A percentile compares a stretch with the other conserved stretches of the same genome.
Evolutionary conservation across 2,888 invertebrate species (phyloP).

Genomic region (Glomeris marginata): DNA sequence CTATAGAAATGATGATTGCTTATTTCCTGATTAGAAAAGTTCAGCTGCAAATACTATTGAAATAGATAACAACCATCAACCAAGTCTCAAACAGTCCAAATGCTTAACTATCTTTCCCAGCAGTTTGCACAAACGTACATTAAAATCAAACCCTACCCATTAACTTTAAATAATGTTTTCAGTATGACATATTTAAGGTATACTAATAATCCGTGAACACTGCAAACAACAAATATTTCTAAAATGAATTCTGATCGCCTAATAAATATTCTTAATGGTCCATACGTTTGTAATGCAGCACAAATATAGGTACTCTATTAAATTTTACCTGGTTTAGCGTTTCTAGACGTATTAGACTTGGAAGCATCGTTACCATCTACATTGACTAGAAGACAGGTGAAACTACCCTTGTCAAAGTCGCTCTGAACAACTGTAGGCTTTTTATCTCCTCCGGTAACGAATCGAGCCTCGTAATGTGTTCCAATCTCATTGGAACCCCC

Average conservation of each 20-base stretch:
- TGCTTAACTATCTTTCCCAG: too few species aligned
- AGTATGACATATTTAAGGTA: too few species aligned
- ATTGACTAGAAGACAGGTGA: constrained; percentile 12
- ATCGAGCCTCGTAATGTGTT: constrained; percentile 14
- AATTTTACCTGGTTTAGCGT: constrained; percentile 4
- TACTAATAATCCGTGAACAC: not conserved
- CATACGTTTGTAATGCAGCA: not conserved
- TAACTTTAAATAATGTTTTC: too few species aligned
- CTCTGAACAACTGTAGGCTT: constrained; percentile 5
- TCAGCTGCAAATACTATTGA: too few species aligned
- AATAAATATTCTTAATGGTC: not conserved
- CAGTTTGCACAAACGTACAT: too few species aligned
- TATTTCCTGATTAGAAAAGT: too few species aligned
- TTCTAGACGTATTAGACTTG: constrained; percentile 8
- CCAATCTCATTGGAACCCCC: constrained; percentile 9
- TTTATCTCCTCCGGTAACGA: constrained; percentile 6
- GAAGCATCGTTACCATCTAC: constrained; percentile 4
- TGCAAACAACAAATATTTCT: not conserved
- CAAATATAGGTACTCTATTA: not conserved
- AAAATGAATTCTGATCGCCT: not conserved
- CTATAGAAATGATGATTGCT: too few species aligned
- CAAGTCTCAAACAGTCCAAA: too few species aligned
- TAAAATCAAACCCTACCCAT: too few species aligned
- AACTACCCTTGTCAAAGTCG: constrained; percentile 15
- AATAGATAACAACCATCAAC: too few species aligned